Evolutionary conservation across 2,888 invertebrate genomes (phyloP).

Genomic region (Acanthosepion pharaonis): DNA sequence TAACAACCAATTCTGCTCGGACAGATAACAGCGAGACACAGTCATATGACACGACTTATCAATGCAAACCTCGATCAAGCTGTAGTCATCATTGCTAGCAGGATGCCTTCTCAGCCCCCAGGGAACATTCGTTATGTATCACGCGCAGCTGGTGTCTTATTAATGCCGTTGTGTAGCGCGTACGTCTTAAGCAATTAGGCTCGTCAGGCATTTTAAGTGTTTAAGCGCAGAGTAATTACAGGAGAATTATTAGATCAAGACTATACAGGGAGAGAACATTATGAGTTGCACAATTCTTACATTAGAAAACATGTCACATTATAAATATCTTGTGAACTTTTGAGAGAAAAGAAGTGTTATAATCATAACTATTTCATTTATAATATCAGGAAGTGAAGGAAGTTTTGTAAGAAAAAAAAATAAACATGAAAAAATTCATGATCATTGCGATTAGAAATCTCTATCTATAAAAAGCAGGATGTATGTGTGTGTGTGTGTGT

Average conservation of each 20-base stretch:
- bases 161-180: neutral
- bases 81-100: neutral
- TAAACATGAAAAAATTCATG: no score
- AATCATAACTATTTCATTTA: no score
- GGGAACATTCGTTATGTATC: neutral
- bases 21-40: neutral
- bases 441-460: no score
- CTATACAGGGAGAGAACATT: neutral
- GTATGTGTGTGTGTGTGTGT: no score
- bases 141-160: neutral
- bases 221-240: neutral
- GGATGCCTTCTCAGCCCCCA: neutral
- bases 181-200: neutral
- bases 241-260: neutral
- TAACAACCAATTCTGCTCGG: neutral
- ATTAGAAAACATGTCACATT: neutral
- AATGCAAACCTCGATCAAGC: neutral
- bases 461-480: no score
- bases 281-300: neutral
- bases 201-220: neutral
- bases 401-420: no score
- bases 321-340: neutral
- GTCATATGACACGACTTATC: neutral
- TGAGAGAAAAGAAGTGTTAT: no score
- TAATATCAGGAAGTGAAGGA: no score